Base-by-base conservation (phyloP, 2,797 vertebrate species). In the Lemur catta region DNA sequence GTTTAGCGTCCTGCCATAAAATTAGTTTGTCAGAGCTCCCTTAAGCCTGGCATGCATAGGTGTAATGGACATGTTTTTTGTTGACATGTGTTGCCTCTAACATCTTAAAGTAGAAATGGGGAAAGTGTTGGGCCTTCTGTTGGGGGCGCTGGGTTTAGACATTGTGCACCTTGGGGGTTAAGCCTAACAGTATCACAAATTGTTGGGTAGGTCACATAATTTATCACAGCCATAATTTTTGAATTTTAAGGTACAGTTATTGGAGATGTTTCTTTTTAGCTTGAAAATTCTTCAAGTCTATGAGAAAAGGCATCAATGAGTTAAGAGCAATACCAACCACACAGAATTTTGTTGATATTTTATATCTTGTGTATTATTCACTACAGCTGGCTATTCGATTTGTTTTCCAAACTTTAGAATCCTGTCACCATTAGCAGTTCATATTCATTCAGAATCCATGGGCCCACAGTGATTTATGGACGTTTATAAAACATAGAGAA, bases 401-500 rank as follows among this genome's bases (percentile, higher is more conserved):
- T 84, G 52, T 84, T 93, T 67, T 52, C 85, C 69, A 74, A 94
- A 92, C 74, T 92, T 84, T 35, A 81, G 38, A 87, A 88, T 81
- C 69, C 3, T 20, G 75, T 95, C 20, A 0, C 89, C 74, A 94
- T 90, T 95, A 93, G 69, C 79, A 75, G 59, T 88, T 97, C 41
- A 48, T 15, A 76, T 75, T 95, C 74, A 85, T 80, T 96, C 90
- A 89, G 89, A 78, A 79, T 82, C 91, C 84, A 74, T 9, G 69
- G 76, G 38, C 89, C 76, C 81, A 67, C 63, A 89, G 76, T 85
- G 95, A 93, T 92, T 96, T 90, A 46, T 38, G 72, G 72, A 81
- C 50, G 81, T 95, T 97, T 93, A 22, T 38, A 59, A 93, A 97
- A 93, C 76, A 33, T 4, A 67, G 65, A 93, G 80, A 97, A 94